Percentiles rank a stretch among this genome's conserved stretches.
These are phyloP conservation scores for Psophia crepitans DNA, from an alignment of 2,113 vertebrate genomes.

Conservation along the genomic window DNA sequence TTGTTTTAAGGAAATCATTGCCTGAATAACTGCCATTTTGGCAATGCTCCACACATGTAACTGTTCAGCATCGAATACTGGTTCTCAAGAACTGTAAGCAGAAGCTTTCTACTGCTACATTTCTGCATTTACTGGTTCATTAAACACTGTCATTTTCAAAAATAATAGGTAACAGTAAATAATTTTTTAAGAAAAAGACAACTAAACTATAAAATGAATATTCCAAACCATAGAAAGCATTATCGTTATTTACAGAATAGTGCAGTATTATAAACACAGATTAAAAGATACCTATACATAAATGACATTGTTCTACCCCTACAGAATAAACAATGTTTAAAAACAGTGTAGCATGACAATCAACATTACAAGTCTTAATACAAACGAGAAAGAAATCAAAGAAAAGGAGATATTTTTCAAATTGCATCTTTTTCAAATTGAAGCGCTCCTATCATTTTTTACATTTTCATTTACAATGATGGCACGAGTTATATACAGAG, in stretches of 20 bases:
- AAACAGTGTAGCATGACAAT: neutral
- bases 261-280: conserved; percentile 46
- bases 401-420: neutral
- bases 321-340: conserved; percentile 26
- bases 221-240: conserved; percentile 27
- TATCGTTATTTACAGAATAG: conserved; percentile 57
- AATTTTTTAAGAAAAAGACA: conserved; percentile 29
- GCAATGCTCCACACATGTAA: neutral
- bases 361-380: neutral
- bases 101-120: conserved; percentile 29
- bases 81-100: neutral
- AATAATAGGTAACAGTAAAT: conserved; percentile 26
- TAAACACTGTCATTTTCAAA: conserved; percentile 53
- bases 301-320: conserved; percentile 29
- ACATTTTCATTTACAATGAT: neutral
- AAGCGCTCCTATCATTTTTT: neutral
- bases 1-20: neutral
- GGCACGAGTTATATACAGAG: neutral
- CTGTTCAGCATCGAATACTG: neutral
- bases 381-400: neutral
- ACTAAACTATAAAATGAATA: conserved; percentile 38
- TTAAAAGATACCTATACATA: neutral
- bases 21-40: neutral
- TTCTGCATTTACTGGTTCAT: conserved; percentile 42
- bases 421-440: neutral